Evolutionary conservation across 2,113 vertebrate genomes (phyloP).

Genomic region (Pardalotus punctatus): DNA sequence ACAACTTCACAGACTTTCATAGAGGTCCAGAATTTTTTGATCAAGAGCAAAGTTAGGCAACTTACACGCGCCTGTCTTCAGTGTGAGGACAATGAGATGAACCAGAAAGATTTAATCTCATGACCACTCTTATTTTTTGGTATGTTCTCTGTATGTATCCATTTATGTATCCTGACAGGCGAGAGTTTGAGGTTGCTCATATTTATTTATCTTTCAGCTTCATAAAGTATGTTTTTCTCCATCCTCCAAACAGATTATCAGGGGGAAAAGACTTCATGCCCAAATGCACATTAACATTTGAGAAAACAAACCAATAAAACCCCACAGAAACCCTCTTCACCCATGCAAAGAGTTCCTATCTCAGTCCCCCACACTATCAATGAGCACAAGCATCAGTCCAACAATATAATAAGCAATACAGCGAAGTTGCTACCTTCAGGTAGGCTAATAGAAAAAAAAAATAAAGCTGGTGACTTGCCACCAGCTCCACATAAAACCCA

Average conservation of each 20-base stretch:
- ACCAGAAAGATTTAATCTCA: neutral
- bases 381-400: neutral
- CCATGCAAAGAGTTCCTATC: neutral
- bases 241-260: neutral
- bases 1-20: neutral
- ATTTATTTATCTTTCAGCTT: neutral
- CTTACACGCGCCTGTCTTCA: neutral
- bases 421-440: neutral
- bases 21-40: neutral
- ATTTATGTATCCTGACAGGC: neutral
- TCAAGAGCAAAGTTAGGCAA: neutral
- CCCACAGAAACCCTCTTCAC: neutral
- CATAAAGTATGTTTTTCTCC: neutral
- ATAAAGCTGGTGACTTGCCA: neutral
- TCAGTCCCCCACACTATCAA: neutral
- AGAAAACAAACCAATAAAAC: neutral
- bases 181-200: neutral
- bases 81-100: neutral
- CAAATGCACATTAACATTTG: neutral
- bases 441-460: neutral
- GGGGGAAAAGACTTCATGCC: neutral
- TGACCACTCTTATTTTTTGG: neutral
- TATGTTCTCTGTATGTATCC: neutral
- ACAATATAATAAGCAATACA: neutral
- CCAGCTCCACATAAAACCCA: neutral